These are phyloP conservation scores for Pantherophis vulpinus DNA, from an alignment of 2,797 vertebrate species.

Conservation along the genomic window DNA sequence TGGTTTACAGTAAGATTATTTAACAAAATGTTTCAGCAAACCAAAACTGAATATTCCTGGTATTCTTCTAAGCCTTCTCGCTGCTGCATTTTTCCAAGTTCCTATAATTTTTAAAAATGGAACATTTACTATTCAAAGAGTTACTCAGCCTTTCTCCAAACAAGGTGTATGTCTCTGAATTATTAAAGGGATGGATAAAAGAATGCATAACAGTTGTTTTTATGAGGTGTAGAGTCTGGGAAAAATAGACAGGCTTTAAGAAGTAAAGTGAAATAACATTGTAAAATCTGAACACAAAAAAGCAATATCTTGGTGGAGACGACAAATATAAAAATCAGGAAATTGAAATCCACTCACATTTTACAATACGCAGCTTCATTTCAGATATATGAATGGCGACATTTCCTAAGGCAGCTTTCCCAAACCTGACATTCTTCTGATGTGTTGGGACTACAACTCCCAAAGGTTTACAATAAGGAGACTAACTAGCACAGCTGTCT, in stretches of 20 bases:
- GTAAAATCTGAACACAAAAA: constrained; percentile 21
- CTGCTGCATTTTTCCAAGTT: neutral
- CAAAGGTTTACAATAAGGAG: neutral
- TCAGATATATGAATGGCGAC: constrained; percentile 1
- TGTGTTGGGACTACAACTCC: neutral
- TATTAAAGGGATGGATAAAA: neutral
- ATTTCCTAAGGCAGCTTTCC: constrained; percentile 5
- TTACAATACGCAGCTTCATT: neutral
- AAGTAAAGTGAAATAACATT: constrained; percentile 11
- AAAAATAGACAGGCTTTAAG: neutral
- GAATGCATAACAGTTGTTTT: neutral
- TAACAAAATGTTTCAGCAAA: neutral
- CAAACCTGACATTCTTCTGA: neutral
- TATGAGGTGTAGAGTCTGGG: neutral
- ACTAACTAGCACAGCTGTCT: neutral
- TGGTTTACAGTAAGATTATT: neutral
- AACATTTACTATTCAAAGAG: neutral
- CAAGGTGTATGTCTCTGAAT: neutral
- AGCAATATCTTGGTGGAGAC: neutral
- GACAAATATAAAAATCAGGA: neutral
- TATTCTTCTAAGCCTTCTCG: neutral
- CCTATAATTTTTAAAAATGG: neutral
- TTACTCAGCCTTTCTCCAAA: neutral
- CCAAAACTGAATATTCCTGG: neutral
- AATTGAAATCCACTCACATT: neutral